Conservation (phyloP, 1,140 invertebrate species). For the Ostrea edulis region DNA sequence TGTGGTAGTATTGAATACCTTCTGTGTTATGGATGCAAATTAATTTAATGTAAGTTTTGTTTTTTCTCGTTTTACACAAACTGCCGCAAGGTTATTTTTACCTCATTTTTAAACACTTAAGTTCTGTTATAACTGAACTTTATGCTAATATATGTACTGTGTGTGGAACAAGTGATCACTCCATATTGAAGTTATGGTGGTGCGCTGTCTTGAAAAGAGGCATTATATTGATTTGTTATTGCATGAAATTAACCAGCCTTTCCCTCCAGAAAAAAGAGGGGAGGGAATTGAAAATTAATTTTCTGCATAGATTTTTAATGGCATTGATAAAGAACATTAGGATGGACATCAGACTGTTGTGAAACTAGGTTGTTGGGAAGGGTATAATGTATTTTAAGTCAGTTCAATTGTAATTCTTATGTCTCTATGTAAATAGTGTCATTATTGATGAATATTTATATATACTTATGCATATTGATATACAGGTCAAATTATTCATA, state of each 20-base stretch:
- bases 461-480: slow-evolving; percentile 20
- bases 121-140: background rate
- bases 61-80: slow-evolving; percentile 12
- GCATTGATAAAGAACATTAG: background rate
- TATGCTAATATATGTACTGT: background rate
- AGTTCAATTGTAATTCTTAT: slow-evolving; percentile 2
- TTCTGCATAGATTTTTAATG: background rate
- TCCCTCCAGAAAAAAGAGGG: background rate
- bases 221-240: slow-evolving; percentile 26
- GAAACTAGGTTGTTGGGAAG: slow-evolving; percentile 23
- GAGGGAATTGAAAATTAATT: background rate
- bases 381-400: background rate
- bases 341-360: slow-evolving; percentile 8
- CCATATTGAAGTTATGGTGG: background rate
- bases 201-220: background rate
- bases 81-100: background rate
- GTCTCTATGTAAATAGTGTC: slow-evolving; percentile 24
- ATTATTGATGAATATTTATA: slow-evolving; percentile 12
- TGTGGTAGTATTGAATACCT: background rate
- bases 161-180: background rate
- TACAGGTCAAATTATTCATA: background rate
- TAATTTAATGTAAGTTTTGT: background rate
- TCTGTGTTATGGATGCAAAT: slow-evolving; percentile 2
- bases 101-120: background rate
- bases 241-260: background rate